Percentiles rank a stretch among this genome's conserved stretches.
These are phyloP conservation scores for Eupithecia centaureata DNA, from an alignment of 2,888 invertebrate species.

Conservation along the genomic window DNA sequence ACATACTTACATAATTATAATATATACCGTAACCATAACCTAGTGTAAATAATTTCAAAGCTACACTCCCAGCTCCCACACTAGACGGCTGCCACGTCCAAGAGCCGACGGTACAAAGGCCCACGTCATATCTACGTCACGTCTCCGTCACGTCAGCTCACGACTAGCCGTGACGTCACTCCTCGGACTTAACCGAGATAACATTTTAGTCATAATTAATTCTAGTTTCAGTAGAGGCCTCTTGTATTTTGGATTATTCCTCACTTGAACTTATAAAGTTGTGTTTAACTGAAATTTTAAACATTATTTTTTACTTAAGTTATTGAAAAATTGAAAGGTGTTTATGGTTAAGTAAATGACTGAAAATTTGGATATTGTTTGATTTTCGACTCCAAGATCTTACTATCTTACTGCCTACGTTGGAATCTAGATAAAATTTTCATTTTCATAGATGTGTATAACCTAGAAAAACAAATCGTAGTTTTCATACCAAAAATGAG, in stretches of 20 bases:
- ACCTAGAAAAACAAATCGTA: no score
- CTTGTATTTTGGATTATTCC: neutral
- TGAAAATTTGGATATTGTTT: no score
- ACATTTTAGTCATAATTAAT: neutral
- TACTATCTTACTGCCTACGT: no score
- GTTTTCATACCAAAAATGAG: no score
- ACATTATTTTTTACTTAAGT: neutral
- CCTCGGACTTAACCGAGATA: neutral
- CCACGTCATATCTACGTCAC: neutral
- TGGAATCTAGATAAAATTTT: no score
- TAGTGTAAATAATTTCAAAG: neutral
- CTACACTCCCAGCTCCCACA: neutral
- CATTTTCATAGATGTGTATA: no score
- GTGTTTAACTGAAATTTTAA: neutral
- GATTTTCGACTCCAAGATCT: no score
- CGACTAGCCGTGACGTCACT: neutral
- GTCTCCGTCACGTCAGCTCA: neutral
- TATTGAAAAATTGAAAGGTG: no score
- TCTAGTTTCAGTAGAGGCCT: neutral
- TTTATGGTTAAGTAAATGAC: no score
- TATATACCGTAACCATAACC: no score
- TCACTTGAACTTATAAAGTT: neutral
- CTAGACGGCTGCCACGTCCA: neutral
- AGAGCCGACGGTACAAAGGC: slow-evolving; percentile 8
- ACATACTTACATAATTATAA: neutral